phyloP scores from a whole-genome alignment of 2,797 vertebrate genomes.

The Yasuhikotakia modesta region DNA sequence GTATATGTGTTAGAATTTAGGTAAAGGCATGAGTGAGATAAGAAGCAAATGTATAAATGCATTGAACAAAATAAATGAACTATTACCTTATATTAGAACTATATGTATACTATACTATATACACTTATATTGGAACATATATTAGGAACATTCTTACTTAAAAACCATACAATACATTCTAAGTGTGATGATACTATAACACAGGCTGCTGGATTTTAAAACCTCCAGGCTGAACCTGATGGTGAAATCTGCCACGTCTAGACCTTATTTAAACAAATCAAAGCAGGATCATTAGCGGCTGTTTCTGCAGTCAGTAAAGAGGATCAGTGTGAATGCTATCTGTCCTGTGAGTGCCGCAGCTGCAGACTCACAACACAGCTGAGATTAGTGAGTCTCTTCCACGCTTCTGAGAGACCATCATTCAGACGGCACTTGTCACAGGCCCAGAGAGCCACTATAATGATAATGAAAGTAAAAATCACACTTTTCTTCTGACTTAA shows the following conservation, averaged over 20 bases:
- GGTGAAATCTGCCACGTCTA: background rate
- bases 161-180: background rate
- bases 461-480: constrained; percentile 49
- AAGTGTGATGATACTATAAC: background rate
- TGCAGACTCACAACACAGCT: constrained; percentile 48
- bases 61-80: background rate
- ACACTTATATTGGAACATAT: too few relatives aligned
- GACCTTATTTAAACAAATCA: constrained; percentile 24
- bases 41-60: background rate
- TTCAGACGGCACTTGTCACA: constrained; percentile 26
- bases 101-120: too few relatives aligned
- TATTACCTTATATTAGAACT: too few relatives aligned
- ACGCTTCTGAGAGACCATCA: constrained; percentile 38
- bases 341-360: constrained; percentile 42
- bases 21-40: too few relatives aligned
- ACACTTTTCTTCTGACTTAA: constrained; percentile 39
- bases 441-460: constrained; percentile 16
- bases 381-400: constrained; percentile 53
- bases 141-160: too few relatives aligned
- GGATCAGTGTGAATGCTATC: constrained; percentile 55
- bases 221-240: background rate
- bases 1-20: too few relatives aligned
- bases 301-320: constrained; percentile 45
- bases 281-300: constrained; percentile 55
- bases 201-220: background rate